Percentiles rank a stretch among this genome's conserved stretches.
Conservation (phyloP, 2,888 invertebrate genomes). For the Entomobrya multifasciata region DNA sequence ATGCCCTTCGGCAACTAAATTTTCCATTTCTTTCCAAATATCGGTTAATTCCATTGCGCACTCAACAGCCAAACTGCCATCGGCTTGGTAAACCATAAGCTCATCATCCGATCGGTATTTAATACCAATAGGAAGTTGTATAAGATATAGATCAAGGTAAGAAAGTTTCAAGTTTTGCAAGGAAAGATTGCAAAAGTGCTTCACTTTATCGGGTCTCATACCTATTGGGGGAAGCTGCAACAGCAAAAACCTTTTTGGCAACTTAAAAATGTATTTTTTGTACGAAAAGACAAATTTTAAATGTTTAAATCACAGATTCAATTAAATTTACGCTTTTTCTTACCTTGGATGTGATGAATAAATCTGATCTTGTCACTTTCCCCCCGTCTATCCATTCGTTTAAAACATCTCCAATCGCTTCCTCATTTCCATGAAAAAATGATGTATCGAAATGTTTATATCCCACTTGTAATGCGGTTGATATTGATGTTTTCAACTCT, state of each 20-base stretch:
- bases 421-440: conserved; percentile 80
- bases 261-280: no score
- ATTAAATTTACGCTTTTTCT: no score
- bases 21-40: conserved; percentile 81
- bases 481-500: conserved; percentile 62
- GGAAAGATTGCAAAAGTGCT: conserved; percentile 78
- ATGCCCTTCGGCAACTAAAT: conserved; percentile 80
- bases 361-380: conserved; percentile 80
- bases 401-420: conserved; percentile 80
- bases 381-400: conserved; percentile 80
- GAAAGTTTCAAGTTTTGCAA: conserved; percentile 80
- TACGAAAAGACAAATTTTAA: no score
- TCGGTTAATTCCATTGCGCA: conserved; percentile 81
- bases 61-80: conserved; percentile 80
- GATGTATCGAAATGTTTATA: conserved; percentile 81
- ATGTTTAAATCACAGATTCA: no score
- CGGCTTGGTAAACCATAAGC: conserved; percentile 80
- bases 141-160: conserved; percentile 82
- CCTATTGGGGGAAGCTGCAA: conserved; percentile 76
- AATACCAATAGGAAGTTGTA: conserved; percentile 81
- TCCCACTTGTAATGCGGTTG: conserved; percentile 80
- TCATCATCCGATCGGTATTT: conserved; percentile 77
- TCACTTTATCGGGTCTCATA: conserved; percentile 78
- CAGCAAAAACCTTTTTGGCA: not conserved
- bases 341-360: conserved; percentile 81